Evolutionary conservation across 2,888 invertebrate genomes (phyloP), one percentile per base, ranked within the genome.

Genomic region (Belgica antarctica): DNA sequence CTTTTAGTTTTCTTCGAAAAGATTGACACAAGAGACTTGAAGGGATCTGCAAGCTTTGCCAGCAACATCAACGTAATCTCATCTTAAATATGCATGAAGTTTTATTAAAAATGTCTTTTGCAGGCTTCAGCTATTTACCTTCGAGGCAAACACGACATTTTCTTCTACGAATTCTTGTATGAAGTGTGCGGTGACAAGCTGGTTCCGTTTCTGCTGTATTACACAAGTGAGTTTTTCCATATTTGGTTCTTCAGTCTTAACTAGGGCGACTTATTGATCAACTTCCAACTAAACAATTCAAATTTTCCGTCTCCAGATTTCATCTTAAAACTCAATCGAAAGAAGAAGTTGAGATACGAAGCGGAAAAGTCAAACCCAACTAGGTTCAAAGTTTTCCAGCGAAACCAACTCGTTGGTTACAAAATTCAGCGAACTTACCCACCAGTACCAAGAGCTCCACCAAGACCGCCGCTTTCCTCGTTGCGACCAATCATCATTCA

Each of bases 131-230:
- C 79, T 1, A 73, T 77, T 2, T 80, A 77, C 65, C 66, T 80
- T 0, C 74, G 73, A 1, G 80, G 80, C 0, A 72, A 73, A 8
- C 77, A 78, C 46, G 80, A 80, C 66, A 78, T 78, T 12, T 78
- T 78, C 63, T 72, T 80, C 1, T 80, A 80, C 66, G 80, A 80
- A 72, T 80, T 79, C 78, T 70, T 80, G 5, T 76, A 78, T 12
- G 76, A 74, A 19, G 74, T 80, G 0, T 80, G 80, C 24, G 78
- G 78, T 2, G 75, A 75, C 27, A 75, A 76, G 28, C 47, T 79
- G n/a, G 76, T 78, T 70, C 80, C 80, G 0, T 79, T 77, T 72
- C 73, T 80, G 73, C 71, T 77, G 1, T 74, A 79, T 71, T 77
- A 75, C 72, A 77, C 78, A 72, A 73, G 76, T 71, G 34, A 52